These are phyloP conservation scores for Epirrhoe tristata DNA, from an alignment of 2,888 invertebrate species.

Conservation along the genomic window DNA sequence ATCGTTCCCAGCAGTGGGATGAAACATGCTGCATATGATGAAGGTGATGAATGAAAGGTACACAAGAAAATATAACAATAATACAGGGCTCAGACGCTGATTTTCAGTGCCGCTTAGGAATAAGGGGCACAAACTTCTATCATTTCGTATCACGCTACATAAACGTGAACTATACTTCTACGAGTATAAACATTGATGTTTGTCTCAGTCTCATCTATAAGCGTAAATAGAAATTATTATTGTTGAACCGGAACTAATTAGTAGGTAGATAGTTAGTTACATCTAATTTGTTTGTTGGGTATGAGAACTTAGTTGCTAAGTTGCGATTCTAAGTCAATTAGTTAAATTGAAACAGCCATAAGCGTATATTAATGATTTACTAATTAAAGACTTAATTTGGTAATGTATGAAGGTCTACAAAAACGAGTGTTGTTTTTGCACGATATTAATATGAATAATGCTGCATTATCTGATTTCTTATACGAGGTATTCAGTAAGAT, in stretches of 20 bases:
- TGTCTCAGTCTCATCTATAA: constrained; percentile 27
- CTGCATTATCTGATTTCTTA: too few species aligned
- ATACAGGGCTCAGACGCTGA: too few species aligned
- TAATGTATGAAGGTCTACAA: neutral
- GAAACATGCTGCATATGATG: too few species aligned
- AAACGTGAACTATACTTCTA: neutral
- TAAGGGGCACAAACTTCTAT: too few species aligned
- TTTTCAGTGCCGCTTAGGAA: too few species aligned
- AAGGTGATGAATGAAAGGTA: too few species aligned
- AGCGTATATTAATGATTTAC: neutral
- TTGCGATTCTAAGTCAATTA: neutral
- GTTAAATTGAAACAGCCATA: neutral
- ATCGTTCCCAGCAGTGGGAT: too few species aligned
- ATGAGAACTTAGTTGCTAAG: neutral
- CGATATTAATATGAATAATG: too few species aligned
- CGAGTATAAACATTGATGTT: constrained; percentile 29
- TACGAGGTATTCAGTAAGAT: too few species aligned
- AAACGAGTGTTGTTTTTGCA: neutral
- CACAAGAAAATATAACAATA: too few species aligned
- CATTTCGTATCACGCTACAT: constrained; percentile 8
- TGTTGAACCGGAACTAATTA: constrained; percentile 31
- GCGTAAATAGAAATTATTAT: constrained; percentile 48
- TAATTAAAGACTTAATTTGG: neutral
- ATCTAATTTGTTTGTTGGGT: neutral
- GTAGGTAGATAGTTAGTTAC: neutral